Evolutionary conservation across 2,888 invertebrate species (phyloP).

Genomic region (Thumatha senex): DNA sequence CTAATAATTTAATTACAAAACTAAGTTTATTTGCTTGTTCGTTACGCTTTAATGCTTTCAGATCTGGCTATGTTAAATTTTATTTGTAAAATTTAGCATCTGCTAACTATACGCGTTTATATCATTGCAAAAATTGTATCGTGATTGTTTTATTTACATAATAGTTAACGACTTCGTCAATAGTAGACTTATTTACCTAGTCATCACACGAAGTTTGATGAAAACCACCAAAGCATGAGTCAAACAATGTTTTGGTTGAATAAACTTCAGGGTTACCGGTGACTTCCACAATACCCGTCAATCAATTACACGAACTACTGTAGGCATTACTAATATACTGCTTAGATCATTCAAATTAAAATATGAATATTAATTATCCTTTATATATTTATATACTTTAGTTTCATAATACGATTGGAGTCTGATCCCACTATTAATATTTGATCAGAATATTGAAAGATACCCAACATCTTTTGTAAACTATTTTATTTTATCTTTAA

Average conservation of each 20-base stretch:
- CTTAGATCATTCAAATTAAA: conserved; percentile 24
- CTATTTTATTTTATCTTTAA: too few species aligned
- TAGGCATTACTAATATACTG: conserved; percentile 22
- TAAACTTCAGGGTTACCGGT: conserved; percentile 31
- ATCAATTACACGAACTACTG: conserved; percentile 24
- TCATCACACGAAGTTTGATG: conserved; percentile 15
- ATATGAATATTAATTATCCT: conserved; percentile 11
- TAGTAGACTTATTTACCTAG: conserved; percentile 11
- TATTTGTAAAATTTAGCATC: too few species aligned
- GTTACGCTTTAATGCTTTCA: too few species aligned
- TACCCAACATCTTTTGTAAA: too few species aligned
- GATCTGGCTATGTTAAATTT: too few species aligned
- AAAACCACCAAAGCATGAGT: conserved; percentile 29
- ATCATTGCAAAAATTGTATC: too few species aligned
- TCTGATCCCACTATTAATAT: too few species aligned
- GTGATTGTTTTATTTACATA: background rate
- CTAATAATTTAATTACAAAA: background rate
- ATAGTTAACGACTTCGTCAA: background rate
- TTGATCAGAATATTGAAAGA: too few species aligned
- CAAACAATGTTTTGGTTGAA: conserved; percentile 40
- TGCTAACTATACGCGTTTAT: too few species aligned
- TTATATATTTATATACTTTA: conserved; percentile 16
- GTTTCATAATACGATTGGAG: too few species aligned
- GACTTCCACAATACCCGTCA: conserved; percentile 23
- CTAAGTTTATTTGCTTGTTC: too few species aligned